Percentiles rank a stretch among this genome's conserved stretches.
Conservation (phyloP, 2,797 vertebrate genomes). For the Cirrhinus mrigala region DNA sequence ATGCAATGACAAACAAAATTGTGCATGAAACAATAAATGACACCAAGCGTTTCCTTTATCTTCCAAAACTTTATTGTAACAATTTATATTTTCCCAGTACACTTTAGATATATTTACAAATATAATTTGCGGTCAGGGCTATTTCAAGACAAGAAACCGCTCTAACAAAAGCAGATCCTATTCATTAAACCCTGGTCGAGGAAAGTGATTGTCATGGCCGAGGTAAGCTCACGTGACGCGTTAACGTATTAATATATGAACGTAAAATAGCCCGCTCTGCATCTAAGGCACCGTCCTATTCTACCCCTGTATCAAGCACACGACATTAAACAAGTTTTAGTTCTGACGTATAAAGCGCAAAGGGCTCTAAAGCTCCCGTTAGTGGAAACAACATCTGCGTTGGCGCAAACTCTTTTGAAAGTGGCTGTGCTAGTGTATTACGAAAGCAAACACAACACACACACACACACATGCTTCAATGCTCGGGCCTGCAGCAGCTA, state of each 20-base stretch:
- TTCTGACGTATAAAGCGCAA: slow-evolving; percentile 56
- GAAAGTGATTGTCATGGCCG: slow-evolving; percentile 90
- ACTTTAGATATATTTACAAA: slow-evolving; percentile 84
- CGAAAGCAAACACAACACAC: slow-evolving; percentile 8
- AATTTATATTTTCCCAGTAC: slow-evolving; percentile 75
- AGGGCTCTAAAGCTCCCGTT: slow-evolving; percentile 62
- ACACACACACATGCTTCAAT: not conserved
- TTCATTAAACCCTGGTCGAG: slow-evolving; percentile 75
- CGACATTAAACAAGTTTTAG: slow-evolving; percentile 60
- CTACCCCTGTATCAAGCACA: slow-evolving; percentile 72
- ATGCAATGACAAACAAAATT: not conserved
- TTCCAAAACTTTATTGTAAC: slow-evolving; percentile 91
- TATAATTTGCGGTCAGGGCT: slow-evolving; percentile 77
- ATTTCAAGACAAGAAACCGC: slow-evolving; percentile 73
- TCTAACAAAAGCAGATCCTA: slow-evolving; percentile 70
- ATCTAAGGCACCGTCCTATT: slow-evolving; percentile 90
- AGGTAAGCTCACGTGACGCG: slow-evolving; percentile 74
- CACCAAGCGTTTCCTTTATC: slow-evolving; percentile 65
- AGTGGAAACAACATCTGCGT: slow-evolving; percentile 70
- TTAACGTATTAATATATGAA: slow-evolving; percentile 78
- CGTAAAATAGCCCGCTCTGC: slow-evolving; percentile 77
- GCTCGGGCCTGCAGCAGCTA: slow-evolving; percentile 21
- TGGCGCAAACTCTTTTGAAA: slow-evolving; percentile 46
- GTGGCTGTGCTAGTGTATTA: slow-evolving; percentile 10
- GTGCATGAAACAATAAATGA: slow-evolving; percentile 46